Conservation (phyloP, 2,888 invertebrate genomes). For the Drosophila pseudotalamancana region DNA sequence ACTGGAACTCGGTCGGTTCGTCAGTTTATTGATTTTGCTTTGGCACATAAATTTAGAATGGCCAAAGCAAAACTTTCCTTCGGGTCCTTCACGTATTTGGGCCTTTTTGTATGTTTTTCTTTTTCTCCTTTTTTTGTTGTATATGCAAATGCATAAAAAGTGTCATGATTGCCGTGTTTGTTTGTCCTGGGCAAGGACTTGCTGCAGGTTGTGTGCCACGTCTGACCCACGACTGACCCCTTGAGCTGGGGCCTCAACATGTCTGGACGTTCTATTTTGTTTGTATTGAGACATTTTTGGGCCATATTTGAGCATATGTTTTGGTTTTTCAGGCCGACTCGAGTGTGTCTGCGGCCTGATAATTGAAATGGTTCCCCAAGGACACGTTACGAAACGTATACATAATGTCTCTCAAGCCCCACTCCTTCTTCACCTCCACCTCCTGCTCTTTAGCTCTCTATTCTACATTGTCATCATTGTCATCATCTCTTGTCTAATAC, state of each 20-base stretch:
- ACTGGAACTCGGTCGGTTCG: slow-evolving; percentile 44
- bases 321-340: slow-evolving; percentile 15
- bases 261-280: slow-evolving; percentile 49
- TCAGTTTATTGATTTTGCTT: slow-evolving; percentile 74
- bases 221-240: slow-evolving; percentile 53
- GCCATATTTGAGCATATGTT: slow-evolving; percentile 72
- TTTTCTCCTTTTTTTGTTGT: slow-evolving; percentile 33
- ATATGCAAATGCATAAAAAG: slow-evolving; percentile 78
- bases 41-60: slow-evolving; percentile 70
- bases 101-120: slow-evolving; percentile 4
- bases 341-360: slow-evolving; percentile 64
- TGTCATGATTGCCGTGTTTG: slow-evolving; percentile 77
- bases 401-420: neutral
- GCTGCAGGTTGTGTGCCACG: slow-evolving; percentile 37
- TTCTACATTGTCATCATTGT: slow-evolving; percentile 28
- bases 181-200: slow-evolving; percentile 40
- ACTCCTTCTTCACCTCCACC: neutral
- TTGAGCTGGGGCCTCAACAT: slow-evolving; percentile 39
- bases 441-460: neutral
- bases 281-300: slow-evolving; percentile 49
- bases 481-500: slow-evolving; percentile 18
- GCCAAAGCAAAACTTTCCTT: slow-evolving; percentile 55
- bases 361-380: slow-evolving; percentile 74
- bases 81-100: slow-evolving; percentile 31
- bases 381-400: slow-evolving; percentile 46